phyloP scores from a whole-genome alignment of 2,797 vertebrate species.

The Anolis apletophallus region DNA sequence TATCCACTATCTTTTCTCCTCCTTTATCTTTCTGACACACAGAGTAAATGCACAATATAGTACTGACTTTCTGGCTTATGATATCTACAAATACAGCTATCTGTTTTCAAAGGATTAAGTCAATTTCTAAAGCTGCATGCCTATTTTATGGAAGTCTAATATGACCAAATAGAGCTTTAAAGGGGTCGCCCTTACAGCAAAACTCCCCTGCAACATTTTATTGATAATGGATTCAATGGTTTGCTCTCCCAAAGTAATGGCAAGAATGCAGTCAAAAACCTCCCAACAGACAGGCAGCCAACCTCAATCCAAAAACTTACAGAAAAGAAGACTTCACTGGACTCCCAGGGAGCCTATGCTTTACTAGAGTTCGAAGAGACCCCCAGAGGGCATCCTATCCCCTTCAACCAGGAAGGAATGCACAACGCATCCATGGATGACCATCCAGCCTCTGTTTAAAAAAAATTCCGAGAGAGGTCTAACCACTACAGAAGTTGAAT shows the following conservation, averaged over 20 bases:
- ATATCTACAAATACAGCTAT: constrained; percentile 43
- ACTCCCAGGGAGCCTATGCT: too few relatives aligned
- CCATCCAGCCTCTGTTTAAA: too few relatives aligned
- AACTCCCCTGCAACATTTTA: background rate
- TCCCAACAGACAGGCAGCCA: too few relatives aligned
- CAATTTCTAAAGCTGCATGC: background rate
- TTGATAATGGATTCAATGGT: background rate
- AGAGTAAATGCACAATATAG: constrained; percentile 28
- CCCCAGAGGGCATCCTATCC: too few relatives aligned
- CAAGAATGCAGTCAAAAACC: too few relatives aligned
- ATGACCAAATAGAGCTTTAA: constrained; percentile 9
- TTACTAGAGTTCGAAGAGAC: too few relatives aligned
- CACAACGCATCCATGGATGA: too few relatives aligned
- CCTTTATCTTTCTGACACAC: background rate
- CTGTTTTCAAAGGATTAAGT: constrained; percentile 49
- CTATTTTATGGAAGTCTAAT: background rate
- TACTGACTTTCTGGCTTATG: constrained; percentile 48
- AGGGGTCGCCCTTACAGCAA: background rate
- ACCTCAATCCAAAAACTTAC: too few relatives aligned
- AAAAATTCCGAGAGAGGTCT: too few relatives aligned
- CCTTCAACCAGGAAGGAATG: too few relatives aligned
- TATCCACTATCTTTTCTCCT: constrained; percentile 17
- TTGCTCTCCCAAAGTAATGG: constrained; percentile 33
- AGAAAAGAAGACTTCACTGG: too few relatives aligned
- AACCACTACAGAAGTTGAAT: too few relatives aligned